A percentile compares a stretch with the other conserved stretches of the same genome.
Evolutionary conservation across 2,797 vertebrate genomes (phyloP).

Genomic region (Scarus forsteni): DNA sequence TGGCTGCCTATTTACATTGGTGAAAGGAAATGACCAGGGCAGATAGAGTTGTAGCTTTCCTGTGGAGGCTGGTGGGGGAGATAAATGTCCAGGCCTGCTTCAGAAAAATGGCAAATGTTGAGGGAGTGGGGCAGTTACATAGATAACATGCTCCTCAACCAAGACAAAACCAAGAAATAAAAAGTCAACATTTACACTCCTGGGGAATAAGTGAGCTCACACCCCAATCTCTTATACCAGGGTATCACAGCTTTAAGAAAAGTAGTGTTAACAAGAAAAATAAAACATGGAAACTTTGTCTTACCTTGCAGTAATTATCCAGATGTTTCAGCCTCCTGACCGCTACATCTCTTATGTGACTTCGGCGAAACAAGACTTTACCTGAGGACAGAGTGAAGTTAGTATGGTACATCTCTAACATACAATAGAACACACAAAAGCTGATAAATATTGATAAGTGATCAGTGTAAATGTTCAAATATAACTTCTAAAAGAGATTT

Average conservation of each 20-base stretch:
- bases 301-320: conserved; percentile 96
- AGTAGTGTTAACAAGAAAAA: not conserved
- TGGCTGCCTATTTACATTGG: conserved; percentile 73
- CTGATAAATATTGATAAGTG: no score
- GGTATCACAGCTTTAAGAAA: not conserved
- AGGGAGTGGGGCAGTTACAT: conserved; percentile 3
- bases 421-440: not conserved
- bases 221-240: not conserved
- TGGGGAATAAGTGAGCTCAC: not conserved
- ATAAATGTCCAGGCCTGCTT: conserved; percentile 58
- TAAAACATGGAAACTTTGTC: conserved; percentile 36
- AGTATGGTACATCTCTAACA: not conserved
- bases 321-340: conserved; percentile 93
- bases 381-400: conserved; percentile 75
- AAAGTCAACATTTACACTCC: not conserved
- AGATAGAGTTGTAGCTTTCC: conserved; percentile 76
- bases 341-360: conserved; percentile 94
- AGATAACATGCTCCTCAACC: not conserved
- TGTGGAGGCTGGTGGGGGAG: conserved; percentile 69
- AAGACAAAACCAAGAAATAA: conserved; percentile 2
- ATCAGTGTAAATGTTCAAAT: not conserved
- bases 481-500: no score
- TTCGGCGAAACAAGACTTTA: conserved; percentile 95
- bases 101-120: conserved; percentile 38
- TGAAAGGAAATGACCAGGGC: conserved; percentile 75